Base-by-base conservation (phyloP, 2,888 invertebrate species). In the Melipona beecheii region DNA sequence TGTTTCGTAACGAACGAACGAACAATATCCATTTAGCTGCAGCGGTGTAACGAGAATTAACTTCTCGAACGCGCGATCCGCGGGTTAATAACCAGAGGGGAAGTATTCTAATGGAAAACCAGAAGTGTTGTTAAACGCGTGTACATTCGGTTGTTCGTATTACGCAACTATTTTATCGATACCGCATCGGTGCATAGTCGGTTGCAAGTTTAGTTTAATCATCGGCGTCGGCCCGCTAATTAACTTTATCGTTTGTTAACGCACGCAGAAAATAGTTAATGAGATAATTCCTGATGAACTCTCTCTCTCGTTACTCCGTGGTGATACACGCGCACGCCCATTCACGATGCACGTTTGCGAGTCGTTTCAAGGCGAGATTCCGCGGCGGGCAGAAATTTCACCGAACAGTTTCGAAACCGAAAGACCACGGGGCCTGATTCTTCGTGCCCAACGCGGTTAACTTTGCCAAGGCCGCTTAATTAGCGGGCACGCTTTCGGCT, bases 381-480 rank as follows among this genome's bases (percentile, higher is more conserved):
- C 65, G 19, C 5, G 24, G 15, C 9, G 56, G 68, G 19, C 27
- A 36, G 11, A 21, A 50, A 50, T 73, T 71, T 72, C 36, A 36
- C 36, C 9, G 36, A 9, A 15, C 19, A 36, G 17, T 50, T 36
- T 24, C 49, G 19, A 13, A 66, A n/a, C 9, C 70, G 31, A 21
- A 83, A 75, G 74, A 75, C 72, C 80, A 71, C 58, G 31, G 80
- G 43, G 56, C 65, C 6, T 1, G 1, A 78, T 80, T 70, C 72
- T 75, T 78, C 49, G 65, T 77, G 71, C 64, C 74, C 78, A 74
- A 62, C 72, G 58, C 43, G 49, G 6, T 36, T 6, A 36, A 36
- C 78, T 81, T 89, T 82, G 83, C 80, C 75, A 82, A 36, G 79
- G 70, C 82, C 77, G 69, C 75, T 77, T 85, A 89, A 88, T 88